Conservation (phyloP, 2,797 vertebrate species). For the Myotis planiceps region DNA sequence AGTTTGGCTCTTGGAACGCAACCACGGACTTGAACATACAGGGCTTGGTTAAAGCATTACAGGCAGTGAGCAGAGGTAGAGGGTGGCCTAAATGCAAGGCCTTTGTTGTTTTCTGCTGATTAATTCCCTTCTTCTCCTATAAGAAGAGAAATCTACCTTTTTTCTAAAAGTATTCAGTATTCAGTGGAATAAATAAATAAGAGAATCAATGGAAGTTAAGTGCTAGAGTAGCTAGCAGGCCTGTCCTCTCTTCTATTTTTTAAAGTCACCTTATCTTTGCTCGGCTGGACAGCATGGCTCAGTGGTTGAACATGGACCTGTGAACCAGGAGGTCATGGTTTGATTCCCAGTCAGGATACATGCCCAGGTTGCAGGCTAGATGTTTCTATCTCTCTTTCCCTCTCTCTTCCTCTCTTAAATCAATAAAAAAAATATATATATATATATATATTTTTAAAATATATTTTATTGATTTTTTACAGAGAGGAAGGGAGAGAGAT, state of each 20-base stretch:
- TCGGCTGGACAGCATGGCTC: too few relatives aligned
- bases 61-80: not conserved
- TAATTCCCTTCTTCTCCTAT: not conserved
- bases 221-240: accelerated
- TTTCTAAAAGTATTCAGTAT: not conserved
- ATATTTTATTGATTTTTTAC: too few relatives aligned
- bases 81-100: not conserved
- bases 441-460: too few relatives aligned
- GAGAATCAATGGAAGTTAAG: not conserved
- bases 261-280: not conserved
- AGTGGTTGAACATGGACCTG: too few relatives aligned
- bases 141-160: slow-evolving; percentile 3
- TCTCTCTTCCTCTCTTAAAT: too few relatives aligned
- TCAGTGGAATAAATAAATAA: not conserved
- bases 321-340: too few relatives aligned
- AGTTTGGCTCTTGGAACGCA: not conserved
- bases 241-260: not conserved
- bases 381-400: too few relatives aligned
- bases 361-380: too few relatives aligned
- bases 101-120: not conserved
- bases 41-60: not conserved
- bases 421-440: too few relatives aligned
- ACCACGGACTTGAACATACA: not conserved
- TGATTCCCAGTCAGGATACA: too few relatives aligned
- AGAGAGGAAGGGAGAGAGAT: too few relatives aligned